Evolutionary conservation across 2,888 invertebrate species (phyloP).

Genomic region (Temnothorax unifasciatus): DNA sequence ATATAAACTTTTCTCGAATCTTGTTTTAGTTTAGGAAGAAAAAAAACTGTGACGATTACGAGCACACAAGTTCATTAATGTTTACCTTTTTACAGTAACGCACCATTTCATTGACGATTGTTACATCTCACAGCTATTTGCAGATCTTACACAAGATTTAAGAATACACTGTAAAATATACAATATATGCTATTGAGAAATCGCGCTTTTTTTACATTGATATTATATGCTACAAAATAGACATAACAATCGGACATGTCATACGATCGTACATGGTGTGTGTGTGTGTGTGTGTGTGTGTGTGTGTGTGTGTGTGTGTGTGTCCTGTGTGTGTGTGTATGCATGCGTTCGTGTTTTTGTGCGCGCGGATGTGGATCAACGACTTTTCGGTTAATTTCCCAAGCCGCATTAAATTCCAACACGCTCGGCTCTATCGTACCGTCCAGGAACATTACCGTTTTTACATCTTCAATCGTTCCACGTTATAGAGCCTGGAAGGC

Average conservation of each 20-base stretch:
- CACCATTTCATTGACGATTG: background rate
- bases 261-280: conserved; percentile 32
- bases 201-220: conserved; percentile 18
- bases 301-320: background rate
- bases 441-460: conserved; percentile 70
- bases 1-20: background rate
- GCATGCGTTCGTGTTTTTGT: conserved; percentile 43
- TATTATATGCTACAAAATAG: background rate
- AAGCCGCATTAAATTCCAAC: conserved; percentile 41
- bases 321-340: conserved; percentile 54
- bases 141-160: background rate
- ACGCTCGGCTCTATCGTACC: conserved; percentile 64
- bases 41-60: background rate
- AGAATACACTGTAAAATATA: background rate
- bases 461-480: conserved; percentile 61
- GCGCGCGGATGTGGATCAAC: conserved; percentile 61
- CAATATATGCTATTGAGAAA: conserved; percentile 8
- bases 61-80: background rate
- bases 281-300: too few relatives aligned
- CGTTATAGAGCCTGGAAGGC: conserved; percentile 72
- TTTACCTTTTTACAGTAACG: background rate
- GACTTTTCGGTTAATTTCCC: conserved; percentile 45
- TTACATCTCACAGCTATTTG: conserved; percentile 19
- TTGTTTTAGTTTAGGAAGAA: background rate
- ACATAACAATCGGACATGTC: background rate